Conservation (phyloP, 2,113 vertebrate genomes). For the Mormoops blainvillei region DNA sequence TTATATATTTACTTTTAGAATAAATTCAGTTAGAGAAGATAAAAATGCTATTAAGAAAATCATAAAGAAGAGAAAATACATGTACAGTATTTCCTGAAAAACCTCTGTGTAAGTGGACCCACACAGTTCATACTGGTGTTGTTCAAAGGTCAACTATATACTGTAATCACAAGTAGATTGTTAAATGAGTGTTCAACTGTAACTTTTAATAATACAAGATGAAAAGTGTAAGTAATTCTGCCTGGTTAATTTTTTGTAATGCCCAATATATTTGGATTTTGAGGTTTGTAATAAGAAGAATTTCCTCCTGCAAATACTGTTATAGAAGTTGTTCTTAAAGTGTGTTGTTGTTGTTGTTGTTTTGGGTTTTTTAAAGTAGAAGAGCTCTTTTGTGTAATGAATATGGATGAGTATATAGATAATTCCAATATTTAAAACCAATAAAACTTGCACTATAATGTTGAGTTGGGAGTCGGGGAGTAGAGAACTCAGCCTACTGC, state of each 20-base stretch:
- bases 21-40: background rate
- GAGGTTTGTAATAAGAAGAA: background rate
- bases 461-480: background rate
- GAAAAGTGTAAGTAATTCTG: background rate
- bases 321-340: background rate
- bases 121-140: background rate
- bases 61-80: background rate
- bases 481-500: background rate
- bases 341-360: background rate
- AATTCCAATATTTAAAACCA: background rate
- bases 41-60: background rate
- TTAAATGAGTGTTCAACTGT: background rate
- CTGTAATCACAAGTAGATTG: background rate
- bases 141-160: background rate
- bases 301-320: background rate
- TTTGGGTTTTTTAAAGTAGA: background rate
- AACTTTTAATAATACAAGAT: background rate
- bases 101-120: background rate
- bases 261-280: background rate
- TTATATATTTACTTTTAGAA: background rate
- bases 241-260: background rate
- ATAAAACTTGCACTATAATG: background rate
- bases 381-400: background rate
- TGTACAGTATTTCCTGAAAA: background rate
- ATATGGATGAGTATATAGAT: background rate